Conservation (phyloP, 1,140 invertebrate genomes). For the Cotesia vestalis region DNA sequence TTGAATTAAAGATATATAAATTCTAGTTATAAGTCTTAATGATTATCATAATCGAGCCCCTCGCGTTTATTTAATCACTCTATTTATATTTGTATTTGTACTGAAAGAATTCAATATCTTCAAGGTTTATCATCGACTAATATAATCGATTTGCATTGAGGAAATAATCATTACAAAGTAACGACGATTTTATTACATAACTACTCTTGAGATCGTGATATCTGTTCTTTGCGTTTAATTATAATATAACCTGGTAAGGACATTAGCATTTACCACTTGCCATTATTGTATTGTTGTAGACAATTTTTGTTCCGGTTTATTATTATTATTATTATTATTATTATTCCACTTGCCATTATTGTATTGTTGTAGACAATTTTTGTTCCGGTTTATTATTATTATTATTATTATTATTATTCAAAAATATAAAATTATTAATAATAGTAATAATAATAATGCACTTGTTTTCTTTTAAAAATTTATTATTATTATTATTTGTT, state of each 20-base stretch:
- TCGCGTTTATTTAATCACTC: constrained; percentile 15
- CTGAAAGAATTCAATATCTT: constrained; percentile 40
- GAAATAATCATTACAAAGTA: constrained; percentile 49
- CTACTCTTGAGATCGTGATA: constrained; percentile 22
- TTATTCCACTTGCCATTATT: not conserved
- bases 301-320: constrained; percentile 11
- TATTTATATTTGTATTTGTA: constrained; percentile 17
- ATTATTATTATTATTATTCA: not conserved
- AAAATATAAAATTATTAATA: too few species aligned
- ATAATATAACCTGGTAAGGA: constrained; percentile 21
- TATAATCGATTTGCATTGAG: constrained; percentile 52
- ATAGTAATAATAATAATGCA: too few species aligned
- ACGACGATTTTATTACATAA: constrained; percentile 46
- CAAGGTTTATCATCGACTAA: constrained; percentile 51
- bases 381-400: not conserved
- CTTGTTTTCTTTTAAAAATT: too few species aligned
- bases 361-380: constrained; percentile 23
- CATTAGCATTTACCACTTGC: constrained; percentile 43
- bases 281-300: constrained; percentile 13
- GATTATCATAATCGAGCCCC: constrained; percentile 57
- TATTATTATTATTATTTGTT: too few species aligned
- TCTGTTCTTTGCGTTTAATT: too few species aligned
- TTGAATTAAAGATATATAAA: constrained; percentile 23
- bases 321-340: not conserved
- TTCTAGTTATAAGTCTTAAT: not conserved